Conservation (phyloP, 2,888 invertebrate genomes). For the Drosophila ezoana region DNA sequence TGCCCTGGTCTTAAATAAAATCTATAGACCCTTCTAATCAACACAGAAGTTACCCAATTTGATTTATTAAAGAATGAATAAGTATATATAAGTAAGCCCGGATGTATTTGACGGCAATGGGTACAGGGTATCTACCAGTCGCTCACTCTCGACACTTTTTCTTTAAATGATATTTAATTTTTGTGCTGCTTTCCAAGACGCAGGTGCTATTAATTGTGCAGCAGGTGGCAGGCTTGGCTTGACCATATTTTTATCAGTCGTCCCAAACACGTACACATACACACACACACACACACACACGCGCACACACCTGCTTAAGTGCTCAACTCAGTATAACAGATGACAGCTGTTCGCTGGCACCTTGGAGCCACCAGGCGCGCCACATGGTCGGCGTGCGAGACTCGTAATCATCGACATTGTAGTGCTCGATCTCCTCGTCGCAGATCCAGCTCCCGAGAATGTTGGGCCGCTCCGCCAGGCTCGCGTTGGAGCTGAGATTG, state of each 20-base stretch:
- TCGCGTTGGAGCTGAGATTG: constrained; percentile 28
- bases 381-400: constrained; percentile 37
- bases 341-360: constrained; percentile 11
- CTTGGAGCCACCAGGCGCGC: constrained; percentile 53
- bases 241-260: background rate
- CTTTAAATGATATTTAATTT: constrained; percentile 1
- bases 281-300: background rate
- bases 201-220: constrained; percentile 7
- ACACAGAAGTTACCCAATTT: no score
- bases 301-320: background rate
- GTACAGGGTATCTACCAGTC: background rate
- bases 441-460: constrained; percentile 28
- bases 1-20: no score
- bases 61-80: no score
- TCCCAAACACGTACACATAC: background rate
- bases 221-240: background rate
- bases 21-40: no score
- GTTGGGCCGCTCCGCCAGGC: constrained; percentile 9
- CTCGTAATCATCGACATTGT: constrained; percentile 46
- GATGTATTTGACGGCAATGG: no score
- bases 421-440: constrained; percentile 42
- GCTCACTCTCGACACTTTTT: background rate
- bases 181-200: background rate
- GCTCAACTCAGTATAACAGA: background rate
- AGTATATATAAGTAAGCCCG: no score